These are phyloP conservation scores for Drosophila orosa DNA, from an alignment of 1,140 invertebrate genomes.

Conservation along the genomic window DNA sequence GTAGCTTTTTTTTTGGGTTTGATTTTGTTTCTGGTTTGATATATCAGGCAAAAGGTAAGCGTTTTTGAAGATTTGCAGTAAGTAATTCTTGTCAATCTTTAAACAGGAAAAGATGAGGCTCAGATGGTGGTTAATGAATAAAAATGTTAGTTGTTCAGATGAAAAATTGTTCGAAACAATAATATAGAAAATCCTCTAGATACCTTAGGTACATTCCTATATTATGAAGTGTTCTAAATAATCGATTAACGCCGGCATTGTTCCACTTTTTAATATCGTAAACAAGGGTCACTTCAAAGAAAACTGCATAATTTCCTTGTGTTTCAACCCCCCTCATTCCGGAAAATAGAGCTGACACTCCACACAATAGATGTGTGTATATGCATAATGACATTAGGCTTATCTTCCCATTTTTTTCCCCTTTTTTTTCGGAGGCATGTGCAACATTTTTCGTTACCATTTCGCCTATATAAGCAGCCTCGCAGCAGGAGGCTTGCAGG, in stretches of 20 bases:
- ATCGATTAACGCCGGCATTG: neutral
- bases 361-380: slow-evolving; percentile 20
- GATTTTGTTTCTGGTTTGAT: slow-evolving; percentile 16
- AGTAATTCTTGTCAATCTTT: neutral
- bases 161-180: no score
- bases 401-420: slow-evolving; percentile 21
- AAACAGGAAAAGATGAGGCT: neutral
- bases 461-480: slow-evolving; percentile 1
- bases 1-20: neutral
- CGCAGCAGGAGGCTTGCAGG: slow-evolving; percentile 53
- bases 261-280: neutral
- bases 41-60: slow-evolving; percentile 2
- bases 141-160: no score
- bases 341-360: slow-evolving; percentile 14
- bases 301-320: neutral
- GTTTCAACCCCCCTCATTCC: slow-evolving; percentile 14
- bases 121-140: no score
- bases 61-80: neutral
- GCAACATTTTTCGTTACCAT: slow-evolving; percentile 38
- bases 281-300: neutral
- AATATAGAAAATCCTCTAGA: neutral
- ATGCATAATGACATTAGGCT: slow-evolving; percentile 48
- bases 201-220: neutral
- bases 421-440: slow-evolving; percentile 24
- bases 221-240: neutral